phyloP scores from a whole-genome alignment of 2,888 invertebrate species.

The Vanessa cardui region DNA sequence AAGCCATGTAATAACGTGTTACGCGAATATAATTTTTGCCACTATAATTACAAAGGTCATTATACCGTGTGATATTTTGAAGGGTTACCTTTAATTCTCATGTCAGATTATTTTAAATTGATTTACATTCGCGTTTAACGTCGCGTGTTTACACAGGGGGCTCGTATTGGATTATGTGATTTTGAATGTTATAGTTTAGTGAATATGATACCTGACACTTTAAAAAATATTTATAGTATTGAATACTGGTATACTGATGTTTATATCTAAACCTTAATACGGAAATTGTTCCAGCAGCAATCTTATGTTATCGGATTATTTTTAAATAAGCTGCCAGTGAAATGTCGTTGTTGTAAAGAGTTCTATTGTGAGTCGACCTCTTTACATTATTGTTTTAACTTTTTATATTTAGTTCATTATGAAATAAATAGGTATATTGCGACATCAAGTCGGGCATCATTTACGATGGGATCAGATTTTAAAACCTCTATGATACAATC shows the following conservation, averaged over 20 bases:
- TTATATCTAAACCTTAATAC: background rate
- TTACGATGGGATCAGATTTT: too few relatives aligned
- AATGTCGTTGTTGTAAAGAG: too few relatives aligned
- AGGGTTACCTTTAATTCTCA: background rate
- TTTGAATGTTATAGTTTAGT: slow-evolving; percentile 14
- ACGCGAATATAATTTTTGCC: slow-evolving; percentile 17
- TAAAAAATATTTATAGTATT: slow-evolving; percentile 14
- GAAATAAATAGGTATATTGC: too few relatives aligned
- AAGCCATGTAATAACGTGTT: background rate
- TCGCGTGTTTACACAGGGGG: slow-evolving; percentile 27
- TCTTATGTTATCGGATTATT: too few relatives aligned
- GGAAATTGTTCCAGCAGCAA: background rate
- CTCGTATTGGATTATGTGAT: slow-evolving; percentile 28
- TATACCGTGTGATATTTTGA: slow-evolving; percentile 1
- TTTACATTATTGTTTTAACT: too few relatives aligned
- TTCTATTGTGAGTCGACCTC: too few relatives aligned
- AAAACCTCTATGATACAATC: too few relatives aligned
- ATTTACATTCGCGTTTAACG: slow-evolving; percentile 29
- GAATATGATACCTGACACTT: slow-evolving; percentile 17
- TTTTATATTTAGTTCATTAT: too few relatives aligned
- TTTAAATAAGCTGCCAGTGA: too few relatives aligned
- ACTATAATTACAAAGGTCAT: slow-evolving; percentile 15
- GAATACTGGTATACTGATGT: background rate
- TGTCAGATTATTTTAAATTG: slow-evolving; percentile 25
- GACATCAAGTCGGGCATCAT: too few relatives aligned